phyloP scores from a whole-genome alignment of 2,113 vertebrate species.

The Lathamus discolor region DNA sequence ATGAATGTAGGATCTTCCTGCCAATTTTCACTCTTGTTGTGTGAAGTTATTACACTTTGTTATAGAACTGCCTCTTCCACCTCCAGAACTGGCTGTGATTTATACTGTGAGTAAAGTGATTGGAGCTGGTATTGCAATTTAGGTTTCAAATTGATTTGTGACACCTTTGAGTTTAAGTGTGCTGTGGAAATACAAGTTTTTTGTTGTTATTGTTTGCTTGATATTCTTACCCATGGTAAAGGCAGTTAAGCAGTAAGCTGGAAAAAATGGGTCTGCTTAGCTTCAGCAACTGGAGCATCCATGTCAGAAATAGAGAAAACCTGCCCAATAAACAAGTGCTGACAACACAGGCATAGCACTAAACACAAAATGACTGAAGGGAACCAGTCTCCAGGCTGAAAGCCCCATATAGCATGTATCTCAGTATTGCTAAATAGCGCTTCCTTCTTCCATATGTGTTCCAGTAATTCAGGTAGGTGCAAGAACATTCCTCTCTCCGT shows the following conservation, averaged over 20 bases:
- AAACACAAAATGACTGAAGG: background rate
- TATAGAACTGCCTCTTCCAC: conserved; percentile 36
- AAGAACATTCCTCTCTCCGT: background rate
- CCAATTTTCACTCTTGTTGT: conserved; percentile 29
- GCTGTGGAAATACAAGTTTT: conserved; percentile 31
- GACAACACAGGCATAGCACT: background rate
- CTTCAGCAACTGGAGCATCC: background rate
- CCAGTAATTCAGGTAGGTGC: background rate
- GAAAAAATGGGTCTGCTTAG: conserved; percentile 1
- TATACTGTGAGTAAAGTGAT: conserved; percentile 54
- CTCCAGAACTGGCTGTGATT: conserved; percentile 54
- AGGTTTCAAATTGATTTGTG: conserved; percentile 65
- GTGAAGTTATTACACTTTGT: conserved; percentile 37
- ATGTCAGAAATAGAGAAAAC: background rate
- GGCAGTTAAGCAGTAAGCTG: background rate
- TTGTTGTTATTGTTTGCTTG: conserved; percentile 39
- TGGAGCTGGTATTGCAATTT: conserved; percentile 55
- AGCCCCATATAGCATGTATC: background rate
- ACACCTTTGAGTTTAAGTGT: conserved; percentile 47
- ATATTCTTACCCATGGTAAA: conserved; percentile 4
- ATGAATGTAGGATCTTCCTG: conserved; percentile 40
- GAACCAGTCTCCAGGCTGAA: background rate
- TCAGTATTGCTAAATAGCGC: background rate
- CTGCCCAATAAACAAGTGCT: background rate
- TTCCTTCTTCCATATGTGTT: background rate